Conservation (phyloP, 2,113 vertebrate species). For the Junco hyemalis region DNA sequence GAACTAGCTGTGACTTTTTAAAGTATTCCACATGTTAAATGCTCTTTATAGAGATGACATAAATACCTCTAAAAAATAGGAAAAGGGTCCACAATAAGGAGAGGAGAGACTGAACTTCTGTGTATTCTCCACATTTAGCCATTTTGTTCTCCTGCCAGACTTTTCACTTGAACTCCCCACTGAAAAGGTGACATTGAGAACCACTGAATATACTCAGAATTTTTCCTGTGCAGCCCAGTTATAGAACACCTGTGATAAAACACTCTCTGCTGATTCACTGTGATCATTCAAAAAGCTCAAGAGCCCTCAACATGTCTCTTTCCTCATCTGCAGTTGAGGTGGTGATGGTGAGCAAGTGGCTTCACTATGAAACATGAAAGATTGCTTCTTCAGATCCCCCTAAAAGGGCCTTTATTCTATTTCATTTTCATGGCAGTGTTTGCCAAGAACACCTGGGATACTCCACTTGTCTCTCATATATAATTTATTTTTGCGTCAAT, state of each 20-base stretch:
- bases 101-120: neutral
- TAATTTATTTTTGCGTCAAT: neutral
- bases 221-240: slow-evolving; percentile 11
- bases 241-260: slow-evolving; percentile 51
- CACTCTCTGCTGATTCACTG: slow-evolving; percentile 44
- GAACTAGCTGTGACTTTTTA: neutral
- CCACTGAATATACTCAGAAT: neutral
- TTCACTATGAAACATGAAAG: slow-evolving; percentile 21
- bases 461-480: slow-evolving; percentile 27
- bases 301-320: slow-evolving; percentile 40
- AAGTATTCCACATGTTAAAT: neutral
- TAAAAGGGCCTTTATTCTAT: slow-evolving; percentile 26
- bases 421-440: slow-evolving; percentile 28
- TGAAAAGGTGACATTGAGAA: slow-evolving; percentile 29
- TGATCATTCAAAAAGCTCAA: slow-evolving; percentile 59
- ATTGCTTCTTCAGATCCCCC: slow-evolving; percentile 28
- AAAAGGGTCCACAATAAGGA: neutral
- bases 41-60: neutral
- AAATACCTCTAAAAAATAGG: neutral
- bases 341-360: slow-evolving; percentile 37
- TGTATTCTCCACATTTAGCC: neutral
- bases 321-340: slow-evolving; percentile 33
- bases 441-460: slow-evolving; percentile 49
- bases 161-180: neutral
- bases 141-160: neutral